These are phyloP conservation scores for Dicerorhinus sumatrensis DNA, from an alignment of 2,113 vertebrate genomes.

Conservation along the genomic window DNA sequence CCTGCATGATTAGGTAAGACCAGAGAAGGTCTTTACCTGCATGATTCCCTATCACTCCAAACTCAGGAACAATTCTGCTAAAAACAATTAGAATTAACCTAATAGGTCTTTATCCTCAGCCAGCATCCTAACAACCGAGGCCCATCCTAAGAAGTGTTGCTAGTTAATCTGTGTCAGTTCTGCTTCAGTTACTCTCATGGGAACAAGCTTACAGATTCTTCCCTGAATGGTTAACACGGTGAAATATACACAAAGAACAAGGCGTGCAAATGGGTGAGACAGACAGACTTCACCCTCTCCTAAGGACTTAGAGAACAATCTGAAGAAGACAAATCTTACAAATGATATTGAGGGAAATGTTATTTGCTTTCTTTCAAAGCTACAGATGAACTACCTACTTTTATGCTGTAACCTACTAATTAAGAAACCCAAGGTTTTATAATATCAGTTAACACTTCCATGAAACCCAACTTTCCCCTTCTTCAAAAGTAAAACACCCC, in stretches of 20 bases:
- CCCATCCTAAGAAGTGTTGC: not conserved
- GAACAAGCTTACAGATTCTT: not conserved
- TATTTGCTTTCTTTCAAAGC: conserved; percentile 16
- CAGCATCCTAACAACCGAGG: not conserved
- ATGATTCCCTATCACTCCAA: not conserved
- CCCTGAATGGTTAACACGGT: not conserved
- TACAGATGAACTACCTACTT: not conserved
- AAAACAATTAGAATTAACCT: not conserved
- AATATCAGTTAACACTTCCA: not conserved
- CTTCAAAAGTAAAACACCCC: conserved; percentile 30
- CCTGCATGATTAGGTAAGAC: not conserved
- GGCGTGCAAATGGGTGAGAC: not conserved
- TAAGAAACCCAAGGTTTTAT: conserved; percentile 43
- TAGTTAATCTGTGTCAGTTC: not conserved
- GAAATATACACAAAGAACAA: not conserved
- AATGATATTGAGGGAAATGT: not conserved
- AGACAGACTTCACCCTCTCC: not conserved
- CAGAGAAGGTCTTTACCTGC: not conserved
- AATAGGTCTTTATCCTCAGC: not conserved
- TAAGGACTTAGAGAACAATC: not conserved
- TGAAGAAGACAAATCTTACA: not conserved
- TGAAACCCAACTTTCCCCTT: not conserved
- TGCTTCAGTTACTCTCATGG: not conserved
- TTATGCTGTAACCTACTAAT: not conserved
- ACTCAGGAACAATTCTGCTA: not conserved